phyloP scores from a whole-genome alignment of 2,888 invertebrate genomes.

The Callyntrura sp. region DNA sequence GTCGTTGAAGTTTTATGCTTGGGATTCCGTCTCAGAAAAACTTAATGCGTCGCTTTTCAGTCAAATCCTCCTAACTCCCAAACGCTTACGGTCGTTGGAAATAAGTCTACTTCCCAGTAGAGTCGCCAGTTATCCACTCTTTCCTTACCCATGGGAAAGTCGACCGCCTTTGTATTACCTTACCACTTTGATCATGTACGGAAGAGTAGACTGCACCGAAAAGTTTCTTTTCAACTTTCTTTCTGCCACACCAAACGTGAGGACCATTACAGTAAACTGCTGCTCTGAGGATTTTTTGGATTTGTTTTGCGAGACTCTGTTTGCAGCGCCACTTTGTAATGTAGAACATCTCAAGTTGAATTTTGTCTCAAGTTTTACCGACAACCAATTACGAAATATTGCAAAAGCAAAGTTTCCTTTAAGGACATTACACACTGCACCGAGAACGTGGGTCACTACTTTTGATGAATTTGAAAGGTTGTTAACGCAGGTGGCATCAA shows the following conservation, averaged over 20 bases:
- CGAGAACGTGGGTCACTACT: slow-evolving; percentile 37
- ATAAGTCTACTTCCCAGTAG: slow-evolving; percentile 58
- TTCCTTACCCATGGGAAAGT: slow-evolving; percentile 66
- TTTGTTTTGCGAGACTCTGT: slow-evolving; percentile 44
- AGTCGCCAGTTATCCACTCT: slow-evolving; percentile 49
- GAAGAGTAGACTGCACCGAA: slow-evolving; percentile 51
- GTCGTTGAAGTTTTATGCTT: slow-evolving; percentile 70
- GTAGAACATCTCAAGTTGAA: slow-evolving; percentile 57
- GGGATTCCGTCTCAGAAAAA: slow-evolving; percentile 62
- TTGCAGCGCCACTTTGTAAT: slow-evolving; percentile 1
- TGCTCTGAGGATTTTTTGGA: slow-evolving; percentile 56
- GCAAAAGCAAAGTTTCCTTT: slow-evolving; percentile 50
- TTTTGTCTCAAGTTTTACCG: slow-evolving; percentile 56
- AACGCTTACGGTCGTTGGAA: slow-evolving; percentile 35
- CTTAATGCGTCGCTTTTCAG: slow-evolving; percentile 57
- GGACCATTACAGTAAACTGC: slow-evolving; percentile 58
- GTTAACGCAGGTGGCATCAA: slow-evolving; percentile 36
- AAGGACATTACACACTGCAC: slow-evolving; percentile 58
- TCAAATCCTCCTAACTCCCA: slow-evolving; percentile 58
- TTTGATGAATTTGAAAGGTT: slow-evolving; percentile 46
- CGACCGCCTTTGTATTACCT: slow-evolving; percentile 53
- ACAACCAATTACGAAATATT: slow-evolving; percentile 52
- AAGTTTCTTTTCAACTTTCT: slow-evolving; percentile 70
- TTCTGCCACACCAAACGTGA: slow-evolving; percentile 72
- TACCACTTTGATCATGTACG: slow-evolving; percentile 62